Evolutionary conservation across 2,888 invertebrate genomes (phyloP).

Genomic region (Masnerella sp.): DNA sequence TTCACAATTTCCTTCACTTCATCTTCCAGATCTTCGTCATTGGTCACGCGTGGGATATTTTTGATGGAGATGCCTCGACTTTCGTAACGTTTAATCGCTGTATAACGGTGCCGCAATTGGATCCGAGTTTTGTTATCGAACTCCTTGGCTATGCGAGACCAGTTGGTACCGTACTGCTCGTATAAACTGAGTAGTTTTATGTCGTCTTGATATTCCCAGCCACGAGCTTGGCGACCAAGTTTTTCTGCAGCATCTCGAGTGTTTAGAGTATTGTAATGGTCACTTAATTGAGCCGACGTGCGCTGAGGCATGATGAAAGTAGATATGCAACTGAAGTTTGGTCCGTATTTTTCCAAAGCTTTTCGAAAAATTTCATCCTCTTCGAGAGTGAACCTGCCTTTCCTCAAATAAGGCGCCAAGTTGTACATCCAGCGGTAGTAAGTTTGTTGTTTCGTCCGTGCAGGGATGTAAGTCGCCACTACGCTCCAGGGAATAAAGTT

Average conservation of each 20-base stretch:
- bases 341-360: constrained; percentile 81
- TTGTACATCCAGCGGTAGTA: constrained; percentile 79
- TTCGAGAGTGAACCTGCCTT: constrained; percentile 82
- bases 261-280: constrained; percentile 80
- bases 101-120: constrained; percentile 82
- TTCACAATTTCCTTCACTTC: constrained; percentile 2
- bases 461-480: constrained; percentile 82
- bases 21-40: constrained; percentile 1
- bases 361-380: constrained; percentile 84
- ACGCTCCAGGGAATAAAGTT: constrained; percentile 86
- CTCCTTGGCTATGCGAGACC: constrained; percentile 79
- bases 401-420: constrained; percentile 78
- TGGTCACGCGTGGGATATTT: constrained; percentile 30
- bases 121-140: constrained; percentile 80
- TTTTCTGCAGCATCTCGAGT: constrained; percentile 67
- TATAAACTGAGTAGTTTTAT: constrained; percentile 79
- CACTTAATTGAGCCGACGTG: constrained; percentile 81
- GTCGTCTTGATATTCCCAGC: constrained; percentile 76
- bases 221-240: constrained; percentile 13
- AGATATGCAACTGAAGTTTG: constrained; percentile 81
- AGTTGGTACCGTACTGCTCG: constrained; percentile 78
- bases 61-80: constrained; percentile 54
- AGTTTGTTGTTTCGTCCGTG: constrained; percentile 83
- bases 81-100: constrained; percentile 76
- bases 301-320: constrained; percentile 81